Evolutionary conservation across 2,888 invertebrate species (phyloP), one percentile per base, ranked within the genome.

Genomic region (Amphipoea lucens): DNA sequence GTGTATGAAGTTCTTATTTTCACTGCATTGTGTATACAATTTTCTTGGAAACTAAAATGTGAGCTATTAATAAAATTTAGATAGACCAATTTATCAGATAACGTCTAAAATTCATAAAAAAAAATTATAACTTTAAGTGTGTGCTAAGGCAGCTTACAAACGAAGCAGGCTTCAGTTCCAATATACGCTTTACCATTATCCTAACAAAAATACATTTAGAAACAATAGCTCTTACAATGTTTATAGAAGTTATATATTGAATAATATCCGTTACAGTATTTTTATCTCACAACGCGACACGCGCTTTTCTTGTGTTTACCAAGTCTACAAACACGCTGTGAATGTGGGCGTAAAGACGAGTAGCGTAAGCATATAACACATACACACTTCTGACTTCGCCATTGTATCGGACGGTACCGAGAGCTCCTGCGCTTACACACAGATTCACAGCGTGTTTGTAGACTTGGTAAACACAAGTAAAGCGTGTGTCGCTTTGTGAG

Each of bases 111-210:
- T n/a, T 62, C 14, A n/a, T 2, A 20, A 67, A n/a, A 12, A 45
- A 12, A 45, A 68, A 51, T 1, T 11, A 14, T 45, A 65, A 23
- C 4, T n/a, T 36, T 72, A 76, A 62, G 40, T 65, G 74, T 60
- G 6, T 77, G 63, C 66, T 81, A 73, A 71, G 76, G 70, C 81
- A 85, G 70, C 76, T 85, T 67, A 70, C 76, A 72, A 71, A 68
- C 14, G 14, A 62, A 71, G 23, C 76, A 57, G 29, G 75, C 74
- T 75, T 72, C 20, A 40, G 69, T 82, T 74, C 74, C 74, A 57
- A 68, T 54, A 77, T 74, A 82, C 74, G 86, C 86, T 85, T 81
- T 85, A 71, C 36, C 42, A 42, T 63, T 73, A 67, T 23, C 11
- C 73, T 67, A 76, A 51, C 36, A 81, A 63, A 80, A 72, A 54